These are phyloP conservation scores for Blastobasis adustella DNA, from an alignment of 2,888 invertebrate species.

Conservation along the genomic window DNA sequence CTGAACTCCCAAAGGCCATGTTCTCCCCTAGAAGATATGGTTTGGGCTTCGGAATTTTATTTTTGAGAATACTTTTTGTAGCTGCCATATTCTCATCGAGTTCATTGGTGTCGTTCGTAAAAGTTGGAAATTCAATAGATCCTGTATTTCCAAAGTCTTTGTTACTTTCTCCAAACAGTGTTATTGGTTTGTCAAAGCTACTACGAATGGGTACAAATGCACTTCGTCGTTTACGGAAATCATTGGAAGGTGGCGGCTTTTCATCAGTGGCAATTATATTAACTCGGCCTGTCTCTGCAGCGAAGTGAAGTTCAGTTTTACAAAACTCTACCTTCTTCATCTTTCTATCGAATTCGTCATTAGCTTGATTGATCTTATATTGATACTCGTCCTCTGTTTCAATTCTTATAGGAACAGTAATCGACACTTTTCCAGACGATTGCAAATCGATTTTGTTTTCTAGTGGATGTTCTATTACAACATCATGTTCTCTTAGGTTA, in stretches of 20 bases:
- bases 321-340: slow-evolving; percentile 89
- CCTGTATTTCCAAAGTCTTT: slow-evolving; percentile 31
- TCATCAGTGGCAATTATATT: slow-evolving; percentile 92
- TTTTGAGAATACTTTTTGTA: slow-evolving; percentile 83
- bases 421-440: slow-evolving; percentile 56
- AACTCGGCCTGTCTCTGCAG: slow-evolving; percentile 88
- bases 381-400: slow-evolving; percentile 38
- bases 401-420: slow-evolving; percentile 51
- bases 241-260: slow-evolving; percentile 89
- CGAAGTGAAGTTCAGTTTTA: slow-evolving; percentile 91
- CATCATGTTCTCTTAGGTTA: slow-evolving; percentile 34
- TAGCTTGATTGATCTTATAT: slow-evolving; percentile 29
- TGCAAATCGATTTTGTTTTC: slow-evolving; percentile 53
- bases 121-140: slow-evolving; percentile 22
- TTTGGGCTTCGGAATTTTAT: slow-evolving; percentile 82
- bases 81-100: slow-evolving; percentile 70
- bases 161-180: slow-evolving; percentile 76
- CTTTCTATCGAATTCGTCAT: slow-evolving; percentile 60
- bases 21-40: slow-evolving; percentile 84
- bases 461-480: slow-evolving; percentile 34
- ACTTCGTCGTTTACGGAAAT: slow-evolving; percentile 82
- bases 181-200: slow-evolving; percentile 70
- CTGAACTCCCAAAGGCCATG: slow-evolving; percentile 57
- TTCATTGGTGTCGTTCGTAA: slow-evolving; percentile 43
- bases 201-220: slow-evolving; percentile 62